These are phyloP conservation scores for Caenorhabditis elegans DNA, from an alignment of 1,140 invertebrate genomes.

Conservation along the genomic window WBcel235 BX284605.5:9992501-9993000, in stretches of 20 bases:
- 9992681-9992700: conserved; percentile 70
- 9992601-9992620: too few relatives aligned
- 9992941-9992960: conserved; percentile 46
- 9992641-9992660: conserved; percentile 91
- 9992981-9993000: conserved; percentile 46
- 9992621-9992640: conserved; percentile 62
- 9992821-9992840: neutral
- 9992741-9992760: neutral
- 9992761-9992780: neutral
- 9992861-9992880: conserved; percentile 24
- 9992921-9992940: conserved; percentile 45
- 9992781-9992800: neutral
- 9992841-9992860: conserved; percentile 31
- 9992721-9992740: neutral
- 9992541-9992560: conserved; percentile 90
- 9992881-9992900: too few relatives aligned
- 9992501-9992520: conserved; percentile 84
- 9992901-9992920: conserved; percentile 34
- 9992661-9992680: conserved; percentile 86
- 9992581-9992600: conserved; percentile 78
- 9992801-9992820: too few relatives aligned
- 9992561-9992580: conserved; percentile 89
- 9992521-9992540: conserved; percentile 87
- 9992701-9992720: neutral
- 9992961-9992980: conserved; percentile 47